Percentiles rank a stretch among this genome's conserved stretches.
Conservation (phyloP, 1,140 invertebrate genomes). For the Teleopsis dalmanni region DNA sequence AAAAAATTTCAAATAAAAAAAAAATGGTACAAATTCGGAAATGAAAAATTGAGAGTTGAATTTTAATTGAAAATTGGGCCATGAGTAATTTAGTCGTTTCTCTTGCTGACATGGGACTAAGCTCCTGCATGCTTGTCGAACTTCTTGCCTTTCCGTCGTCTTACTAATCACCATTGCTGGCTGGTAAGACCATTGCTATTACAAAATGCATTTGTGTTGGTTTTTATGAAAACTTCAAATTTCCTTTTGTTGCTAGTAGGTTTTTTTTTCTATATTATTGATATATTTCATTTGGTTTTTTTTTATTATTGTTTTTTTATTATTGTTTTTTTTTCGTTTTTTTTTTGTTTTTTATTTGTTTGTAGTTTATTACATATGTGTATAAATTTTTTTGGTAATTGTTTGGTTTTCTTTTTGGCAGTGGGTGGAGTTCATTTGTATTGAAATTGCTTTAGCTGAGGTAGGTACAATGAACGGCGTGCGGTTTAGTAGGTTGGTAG, state of each 20-base stretch:
- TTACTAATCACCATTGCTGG: too few species aligned
- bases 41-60: slow-evolving; percentile 17
- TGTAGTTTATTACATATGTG: background rate
- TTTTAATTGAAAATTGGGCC: slow-evolving; percentile 19
- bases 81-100: too few species aligned
- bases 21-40: slow-evolving; percentile 8
- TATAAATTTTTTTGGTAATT: background rate
- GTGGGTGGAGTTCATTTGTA: slow-evolving; percentile 11
- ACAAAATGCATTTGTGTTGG: too few species aligned
- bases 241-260: background rate
- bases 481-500: too few species aligned
- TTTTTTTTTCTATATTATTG: background rate
- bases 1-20: background rate
- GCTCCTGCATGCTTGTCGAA: too few species aligned
- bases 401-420: slow-evolving; percentile 2
- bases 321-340: background rate
- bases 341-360: background rate
- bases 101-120: too few species aligned
- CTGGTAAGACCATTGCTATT: too few species aligned
- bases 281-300: background rate
- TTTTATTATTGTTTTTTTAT: background rate
- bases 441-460: slow-evolving; percentile 11
- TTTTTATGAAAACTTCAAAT: background rate
- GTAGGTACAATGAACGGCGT: too few species aligned
- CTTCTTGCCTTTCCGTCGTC: too few species aligned